Conservation (phyloP, 1,140 invertebrate genomes). For the Heliconius nattereri region DNA sequence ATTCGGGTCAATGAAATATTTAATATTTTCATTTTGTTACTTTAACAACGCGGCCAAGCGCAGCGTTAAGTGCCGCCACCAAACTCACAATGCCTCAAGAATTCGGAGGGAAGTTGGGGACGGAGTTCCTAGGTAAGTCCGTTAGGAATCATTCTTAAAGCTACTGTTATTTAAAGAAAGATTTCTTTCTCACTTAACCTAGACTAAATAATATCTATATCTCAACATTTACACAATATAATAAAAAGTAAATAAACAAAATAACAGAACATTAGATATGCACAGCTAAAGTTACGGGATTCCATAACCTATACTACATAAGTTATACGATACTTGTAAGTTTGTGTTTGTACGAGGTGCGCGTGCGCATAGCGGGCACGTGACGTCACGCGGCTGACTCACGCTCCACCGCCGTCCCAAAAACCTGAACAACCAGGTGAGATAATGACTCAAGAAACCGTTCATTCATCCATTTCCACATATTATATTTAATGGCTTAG, state of each 20-base stretch:
- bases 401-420: slow-evolving; percentile 27
- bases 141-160: no score
- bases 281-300: slow-evolving; percentile 14
- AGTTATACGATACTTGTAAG: background rate
- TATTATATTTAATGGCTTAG: no score
- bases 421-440: slow-evolving; percentile 26
- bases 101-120: no score
- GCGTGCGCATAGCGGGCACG: slow-evolving; percentile 48
- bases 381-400: slow-evolving; percentile 54
- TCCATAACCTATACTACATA: slow-evolving; percentile 7
- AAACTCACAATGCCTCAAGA: no score
- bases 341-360: slow-evolving; percentile 25
- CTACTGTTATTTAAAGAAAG: background rate
- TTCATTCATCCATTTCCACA: slow-evolving; percentile 35
- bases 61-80: no score
- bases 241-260: background rate
- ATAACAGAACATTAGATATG: slow-evolving; percentile 3
- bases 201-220: background rate
- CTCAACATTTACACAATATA: background rate
- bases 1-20: no score
- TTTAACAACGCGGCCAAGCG: no score
- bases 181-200: no score
- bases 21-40: no score
- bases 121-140: no score
- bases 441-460: slow-evolving; percentile 33